These are phyloP conservation scores for Coleophora deauratella DNA, from an alignment of 2,888 invertebrate species.

Conservation along the genomic window DNA sequence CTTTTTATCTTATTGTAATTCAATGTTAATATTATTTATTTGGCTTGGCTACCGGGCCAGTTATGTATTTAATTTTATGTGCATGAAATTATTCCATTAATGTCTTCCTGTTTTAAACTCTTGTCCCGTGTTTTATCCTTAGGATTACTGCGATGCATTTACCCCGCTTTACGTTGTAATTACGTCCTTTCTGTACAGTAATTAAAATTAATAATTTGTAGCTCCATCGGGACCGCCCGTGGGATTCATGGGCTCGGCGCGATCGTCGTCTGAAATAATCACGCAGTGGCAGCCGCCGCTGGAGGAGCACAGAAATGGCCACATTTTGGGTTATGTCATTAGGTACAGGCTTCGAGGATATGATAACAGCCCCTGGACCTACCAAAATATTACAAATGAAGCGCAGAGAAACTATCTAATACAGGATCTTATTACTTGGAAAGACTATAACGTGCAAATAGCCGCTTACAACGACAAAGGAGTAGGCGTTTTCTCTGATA, in stretches of 20 bases:
- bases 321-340: slow-evolving; percentile 94
- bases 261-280: slow-evolving; percentile 95
- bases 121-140: slow-evolving; percentile 1
- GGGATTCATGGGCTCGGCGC: slow-evolving; percentile 94
- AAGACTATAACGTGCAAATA: slow-evolving; percentile 96
- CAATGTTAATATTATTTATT: slow-evolving; percentile 3
- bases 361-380: slow-evolving; percentile 93
- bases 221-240: slow-evolving; percentile 97
- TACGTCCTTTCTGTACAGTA: no score
- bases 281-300: slow-evolving; percentile 98
- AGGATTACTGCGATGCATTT: no score
- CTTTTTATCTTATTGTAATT: slow-evolving; percentile 4
- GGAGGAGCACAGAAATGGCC: slow-evolving; percentile 96
- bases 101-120: neutral
- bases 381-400: slow-evolving; percentile 93
- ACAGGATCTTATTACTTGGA: slow-evolving; percentile 96
- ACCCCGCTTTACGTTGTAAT: no score
- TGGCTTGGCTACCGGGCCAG: slow-evolving; percentile 11
- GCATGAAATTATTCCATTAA: slow-evolving; percentile 1
- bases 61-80: neutral
- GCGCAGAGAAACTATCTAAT: slow-evolving; percentile 93
- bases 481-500: slow-evolving; percentile 92
- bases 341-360: slow-evolving; percentile 94
- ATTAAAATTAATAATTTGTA: slow-evolving; percentile 39
- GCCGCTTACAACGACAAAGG: slow-evolving; percentile 98